Evolutionary conservation across 1,140 invertebrate genomes (phyloP).

Genomic region (Brachionus angularis): DNA sequence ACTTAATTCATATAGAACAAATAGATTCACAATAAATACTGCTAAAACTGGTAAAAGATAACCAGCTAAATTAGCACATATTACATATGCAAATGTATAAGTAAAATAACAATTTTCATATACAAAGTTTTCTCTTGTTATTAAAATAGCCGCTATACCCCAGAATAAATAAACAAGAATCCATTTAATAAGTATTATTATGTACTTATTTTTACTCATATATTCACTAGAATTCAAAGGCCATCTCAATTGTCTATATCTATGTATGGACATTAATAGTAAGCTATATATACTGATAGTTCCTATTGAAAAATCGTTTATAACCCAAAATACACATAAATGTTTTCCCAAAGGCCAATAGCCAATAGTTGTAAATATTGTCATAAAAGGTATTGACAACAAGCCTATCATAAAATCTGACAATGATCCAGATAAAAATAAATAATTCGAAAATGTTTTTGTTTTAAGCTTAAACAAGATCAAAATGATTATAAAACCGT

Average conservation of each 20-base stretch:
- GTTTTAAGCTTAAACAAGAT: neutral
- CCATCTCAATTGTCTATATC: conserved; percentile 76
- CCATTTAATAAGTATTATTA: neutral
- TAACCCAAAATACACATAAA: conserved; percentile 42
- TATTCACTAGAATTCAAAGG: conserved; percentile 62
- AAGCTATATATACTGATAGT: conserved; percentile 64
- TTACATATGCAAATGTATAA: conserved; percentile 3
- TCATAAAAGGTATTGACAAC: conserved; percentile 45
- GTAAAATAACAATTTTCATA: conserved; percentile 15
- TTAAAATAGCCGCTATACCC: conserved; percentile 2
- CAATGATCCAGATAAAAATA: conserved; percentile 17
- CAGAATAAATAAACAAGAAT: conserved; percentile 28
- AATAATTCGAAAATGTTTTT: conserved; percentile 21
- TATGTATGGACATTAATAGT: conserved; percentile 72
- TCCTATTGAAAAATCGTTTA: conserved; percentile 43
- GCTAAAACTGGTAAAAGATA: conserved; percentile 8
- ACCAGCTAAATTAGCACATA: neutral
- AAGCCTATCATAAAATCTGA: conserved; percentile 46
- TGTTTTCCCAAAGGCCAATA: conserved; percentile 44
- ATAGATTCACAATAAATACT: conserved; percentile 5
- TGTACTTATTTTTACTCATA: conserved; percentile 17
- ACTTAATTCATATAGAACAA: neutral
- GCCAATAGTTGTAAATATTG: conserved; percentile 44
- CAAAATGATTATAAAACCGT: conserved; percentile 2
- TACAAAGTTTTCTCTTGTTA: conserved; percentile 6